These are phyloP conservation scores for Toxonevra muliebris DNA, from an alignment of 2,888 invertebrate genomes.

Conservation along the genomic window DNA sequence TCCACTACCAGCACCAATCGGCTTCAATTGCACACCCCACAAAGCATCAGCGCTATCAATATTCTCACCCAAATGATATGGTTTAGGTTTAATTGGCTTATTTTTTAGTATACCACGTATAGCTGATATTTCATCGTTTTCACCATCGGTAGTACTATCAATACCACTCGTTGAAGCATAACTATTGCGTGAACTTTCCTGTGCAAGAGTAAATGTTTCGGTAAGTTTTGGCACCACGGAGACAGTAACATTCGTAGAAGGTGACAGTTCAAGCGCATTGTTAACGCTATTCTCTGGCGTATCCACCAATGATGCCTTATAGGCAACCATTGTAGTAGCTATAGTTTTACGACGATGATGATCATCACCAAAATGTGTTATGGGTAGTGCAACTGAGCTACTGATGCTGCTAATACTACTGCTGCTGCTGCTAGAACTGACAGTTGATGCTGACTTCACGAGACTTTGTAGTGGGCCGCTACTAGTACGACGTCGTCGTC, in stretches of 20 bases:
- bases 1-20: constrained; percentile 47
- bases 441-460: constrained; percentile 57
- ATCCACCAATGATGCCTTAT: constrained; percentile 51
- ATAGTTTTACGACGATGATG: constrained; percentile 44
- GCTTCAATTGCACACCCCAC: constrained; percentile 68
- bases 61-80: constrained; percentile 78
- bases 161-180: constrained; percentile 58
- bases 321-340: constrained; percentile 51
- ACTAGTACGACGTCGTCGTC: constrained; percentile 73
- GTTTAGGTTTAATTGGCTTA: constrained; percentile 77
- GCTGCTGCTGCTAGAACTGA: constrained; percentile 33
- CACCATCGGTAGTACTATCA: constrained; percentile 57
- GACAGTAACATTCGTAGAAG: constrained; percentile 51
- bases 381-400: constrained; percentile 63
- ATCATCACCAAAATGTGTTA: constrained; percentile 75
- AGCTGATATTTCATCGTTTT: constrained; percentile 64
- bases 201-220: constrained; percentile 38
- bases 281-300: constrained; percentile 33
- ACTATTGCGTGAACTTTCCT: constrained; percentile 46
- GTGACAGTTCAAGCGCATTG: constrained; percentile 13
- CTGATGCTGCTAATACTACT: constrained; percentile 29
- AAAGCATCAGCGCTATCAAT: constrained; percentile 65
- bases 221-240: constrained; percentile 49
- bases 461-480: constrained; percentile 59
- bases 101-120: constrained; percentile 79